Conservation (phyloP, 2,888 invertebrate species). For the Monopis laevigella region DNA sequence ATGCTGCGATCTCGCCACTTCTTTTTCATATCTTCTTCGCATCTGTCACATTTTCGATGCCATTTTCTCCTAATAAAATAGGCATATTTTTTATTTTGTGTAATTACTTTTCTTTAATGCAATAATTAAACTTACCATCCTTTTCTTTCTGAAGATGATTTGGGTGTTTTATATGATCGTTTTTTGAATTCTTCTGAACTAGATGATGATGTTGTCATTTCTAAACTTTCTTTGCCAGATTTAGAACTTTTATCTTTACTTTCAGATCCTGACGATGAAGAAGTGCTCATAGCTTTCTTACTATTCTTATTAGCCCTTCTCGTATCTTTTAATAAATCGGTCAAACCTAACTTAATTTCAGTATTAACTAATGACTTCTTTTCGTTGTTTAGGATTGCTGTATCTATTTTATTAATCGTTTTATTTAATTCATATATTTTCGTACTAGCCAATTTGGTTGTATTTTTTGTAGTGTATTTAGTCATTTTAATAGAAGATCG, state of each 20-base stretch:
- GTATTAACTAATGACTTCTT: too few species aligned
- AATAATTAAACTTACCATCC: conserved; percentile 2
- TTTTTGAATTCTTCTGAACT: background rate
- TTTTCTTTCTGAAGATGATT: background rate
- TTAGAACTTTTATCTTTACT: background rate
- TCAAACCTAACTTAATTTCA: too few species aligned
- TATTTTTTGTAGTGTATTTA: too few species aligned
- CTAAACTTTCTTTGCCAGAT: conserved; percentile 6
- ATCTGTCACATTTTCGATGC: conserved; percentile 34
- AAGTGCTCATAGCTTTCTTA: too few species aligned
- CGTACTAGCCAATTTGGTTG: too few species aligned
- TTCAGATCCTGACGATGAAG: background rate
- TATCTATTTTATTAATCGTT: too few species aligned
- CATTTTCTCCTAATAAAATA: conserved; percentile 25
- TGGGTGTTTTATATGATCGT: background rate
- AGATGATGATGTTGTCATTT: conserved; percentile 7
- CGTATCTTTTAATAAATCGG: background rate
- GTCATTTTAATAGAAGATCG: too few species aligned
- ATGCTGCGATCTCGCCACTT: conserved; percentile 33
- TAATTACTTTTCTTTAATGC: too few species aligned
- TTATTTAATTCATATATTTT: too few species aligned
- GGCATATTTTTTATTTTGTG: too few species aligned
- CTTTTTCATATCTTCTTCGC: conserved; percentile 39
- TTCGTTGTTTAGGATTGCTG: too few species aligned
- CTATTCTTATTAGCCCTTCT: background rate